These are phyloP conservation scores for Pachycephus smyrnensis DNA, from an alignment of 2,888 invertebrate genomes.

Conservation along the genomic window DNA sequence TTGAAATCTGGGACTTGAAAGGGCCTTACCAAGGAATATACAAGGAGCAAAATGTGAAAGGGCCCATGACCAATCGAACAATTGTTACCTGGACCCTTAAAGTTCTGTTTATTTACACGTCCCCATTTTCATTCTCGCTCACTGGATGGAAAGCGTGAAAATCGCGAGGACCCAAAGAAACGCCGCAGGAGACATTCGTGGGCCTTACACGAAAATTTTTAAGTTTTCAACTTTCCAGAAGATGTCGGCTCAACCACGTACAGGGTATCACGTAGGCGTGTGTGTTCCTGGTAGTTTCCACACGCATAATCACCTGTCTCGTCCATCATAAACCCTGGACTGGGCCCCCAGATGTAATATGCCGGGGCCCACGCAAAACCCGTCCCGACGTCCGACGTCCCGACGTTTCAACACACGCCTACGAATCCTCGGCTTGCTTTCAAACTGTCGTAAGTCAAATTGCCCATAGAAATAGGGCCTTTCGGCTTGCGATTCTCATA, in stretches of 20 bases:
- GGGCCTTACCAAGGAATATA: neutral
- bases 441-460: constrained; percentile 64
- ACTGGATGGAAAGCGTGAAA: constrained; percentile 24
- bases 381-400: constrained; percentile 52
- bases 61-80: neutral
- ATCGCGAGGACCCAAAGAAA: constrained; percentile 24
- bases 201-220: constrained; percentile 19
- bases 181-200: constrained; percentile 23
- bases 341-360: constrained; percentile 59
- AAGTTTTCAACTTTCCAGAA: neutral
- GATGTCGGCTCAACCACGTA: neutral
- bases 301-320: constrained; percentile 66
- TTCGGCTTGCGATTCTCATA: neutral
- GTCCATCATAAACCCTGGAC: constrained; percentile 60
- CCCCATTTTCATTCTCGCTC: neutral
- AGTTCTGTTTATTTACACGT: neutral
- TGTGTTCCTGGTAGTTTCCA: constrained; percentile 56
- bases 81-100: neutral
- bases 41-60: neutral
- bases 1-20: neutral
- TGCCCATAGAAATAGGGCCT: constrained; percentile 36
- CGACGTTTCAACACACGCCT: constrained; percentile 65
- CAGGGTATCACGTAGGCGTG: constrained; percentile 21
- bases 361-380: constrained; percentile 62
- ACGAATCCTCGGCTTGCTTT: constrained; percentile 60